Evolutionary conservation across 2,113 vertebrate genomes (phyloP), one percentile per base, ranked within the genome.

Genomic region (Carassius auratus): DNA sequence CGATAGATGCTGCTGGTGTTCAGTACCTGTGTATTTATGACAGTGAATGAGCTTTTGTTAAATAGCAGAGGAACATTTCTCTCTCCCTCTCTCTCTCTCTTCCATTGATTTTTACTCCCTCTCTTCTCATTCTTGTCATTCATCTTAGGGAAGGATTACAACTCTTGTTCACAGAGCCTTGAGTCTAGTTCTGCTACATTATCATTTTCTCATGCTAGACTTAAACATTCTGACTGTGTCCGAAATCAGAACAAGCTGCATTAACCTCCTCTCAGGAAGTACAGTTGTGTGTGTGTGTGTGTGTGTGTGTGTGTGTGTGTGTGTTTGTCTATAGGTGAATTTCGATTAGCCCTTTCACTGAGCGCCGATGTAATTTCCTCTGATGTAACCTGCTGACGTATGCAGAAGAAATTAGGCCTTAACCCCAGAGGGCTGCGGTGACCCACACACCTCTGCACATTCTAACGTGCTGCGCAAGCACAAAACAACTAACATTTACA

Each of bases 111-210:
- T 84, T 81, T 68, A 61, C 77, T 68, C 59, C 83, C 66, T 17
- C 42, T 62, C 55, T 23, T 4, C 50, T 76, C 73, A 21, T 10
- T 59, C 84, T 45, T 26, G 77, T 69, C 68, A 23, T 38, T 85
- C 76, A 75, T 85, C 75, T 77, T 82, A 78, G 68, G 13, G 81
- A 73, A 82, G 85, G 83, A 88, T 89, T 84, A 89, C 78, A 77
- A 86, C 87, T 79, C 73, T 81, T 84, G 89, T 88, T 88, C 76
- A 86, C 61, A n/a, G 73, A 76, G 76, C 85, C 74, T 75, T 87
- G 79, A 87, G 84, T 86, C 77, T 69, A 68, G 50, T 83, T 83
- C 45, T 85, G 84, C 57, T 83, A 86, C 82, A 85, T 88, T 89
- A 89, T 85, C 80, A 87, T 79, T 87, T 83, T 84, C 69, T 30